Evolutionary conservation across 2,113 vertebrate genomes (phyloP).

Genomic region (Hippocampus abdominalis): DNA sequence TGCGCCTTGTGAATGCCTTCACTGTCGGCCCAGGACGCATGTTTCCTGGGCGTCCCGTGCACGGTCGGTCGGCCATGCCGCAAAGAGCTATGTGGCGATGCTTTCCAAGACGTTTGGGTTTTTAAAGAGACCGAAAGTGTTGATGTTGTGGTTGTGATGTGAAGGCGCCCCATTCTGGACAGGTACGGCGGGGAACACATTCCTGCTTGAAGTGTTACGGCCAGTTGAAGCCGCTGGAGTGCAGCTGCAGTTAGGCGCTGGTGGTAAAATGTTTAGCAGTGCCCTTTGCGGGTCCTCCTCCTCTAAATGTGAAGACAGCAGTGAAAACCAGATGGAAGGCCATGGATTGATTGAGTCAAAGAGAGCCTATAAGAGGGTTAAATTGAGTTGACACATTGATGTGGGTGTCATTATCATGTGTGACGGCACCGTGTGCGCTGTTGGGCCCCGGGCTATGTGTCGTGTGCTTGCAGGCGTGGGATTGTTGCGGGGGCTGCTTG

Average conservation of each 20-base stretch:
- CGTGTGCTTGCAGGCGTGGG: slow-evolving; percentile 14
- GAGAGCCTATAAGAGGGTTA: slow-evolving; percentile 48
- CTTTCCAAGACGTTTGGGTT: slow-evolving; percentile 20
- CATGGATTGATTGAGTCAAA: slow-evolving; percentile 62
- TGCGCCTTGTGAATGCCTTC: slow-evolving; percentile 52
- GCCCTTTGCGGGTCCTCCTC: slow-evolving; percentile 13
- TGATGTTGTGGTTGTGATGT: slow-evolving; percentile 37
- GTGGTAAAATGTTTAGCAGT: slow-evolving; percentile 14
- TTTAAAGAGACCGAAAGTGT: slow-evolving; percentile 25
- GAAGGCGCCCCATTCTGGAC: slow-evolving; percentile 18
- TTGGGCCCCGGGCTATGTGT: slow-evolving; percentile 36
- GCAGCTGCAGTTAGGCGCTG: background rate
- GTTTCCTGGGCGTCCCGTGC: slow-evolving; percentile 63
- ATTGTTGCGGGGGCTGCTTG: slow-evolving; percentile 8
- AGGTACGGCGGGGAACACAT: slow-evolving; percentile 22
- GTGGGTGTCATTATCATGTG: slow-evolving; percentile 63
- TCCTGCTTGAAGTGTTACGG: slow-evolving; percentile 23
- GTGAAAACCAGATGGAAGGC: slow-evolving; percentile 58
- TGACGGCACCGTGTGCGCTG: slow-evolving; percentile 49
- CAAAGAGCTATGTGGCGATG: background rate
- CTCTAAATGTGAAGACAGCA: slow-evolving; percentile 48
- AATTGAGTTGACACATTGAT: slow-evolving; percentile 69
- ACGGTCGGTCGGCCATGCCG: slow-evolving; percentile 39
- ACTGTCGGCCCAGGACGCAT: slow-evolving; percentile 57
- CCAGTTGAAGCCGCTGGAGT: background rate